Conservation (phyloP, 2,797 vertebrate species). For the Chrysocyon brachyurus region DNA sequence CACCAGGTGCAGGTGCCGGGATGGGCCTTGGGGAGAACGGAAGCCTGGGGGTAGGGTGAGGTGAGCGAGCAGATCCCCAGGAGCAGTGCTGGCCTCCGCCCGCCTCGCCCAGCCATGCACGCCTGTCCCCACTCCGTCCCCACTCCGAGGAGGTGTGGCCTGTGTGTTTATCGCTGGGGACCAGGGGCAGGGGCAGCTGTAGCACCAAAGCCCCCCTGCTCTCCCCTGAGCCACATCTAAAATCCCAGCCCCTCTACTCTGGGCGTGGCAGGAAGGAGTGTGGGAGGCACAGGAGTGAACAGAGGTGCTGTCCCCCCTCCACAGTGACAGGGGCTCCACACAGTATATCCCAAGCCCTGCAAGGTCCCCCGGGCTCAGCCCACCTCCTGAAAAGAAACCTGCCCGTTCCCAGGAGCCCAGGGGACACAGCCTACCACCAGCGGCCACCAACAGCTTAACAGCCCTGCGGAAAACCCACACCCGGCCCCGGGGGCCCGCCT, state of each 20-base stretch:
- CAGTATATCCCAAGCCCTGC: background rate
- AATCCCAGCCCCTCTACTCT: fast-evolving
- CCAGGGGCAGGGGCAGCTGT: too few relatives aligned
- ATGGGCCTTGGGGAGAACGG: background rate
- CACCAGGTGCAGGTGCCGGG: fast-evolving
- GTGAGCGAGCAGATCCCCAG: fast-evolving
- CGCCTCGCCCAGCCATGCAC: background rate
- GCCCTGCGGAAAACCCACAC: fast-evolving
- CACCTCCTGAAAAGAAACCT: background rate
- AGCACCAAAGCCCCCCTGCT: background rate
- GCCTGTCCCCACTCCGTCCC: background rate
- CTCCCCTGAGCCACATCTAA: background rate
- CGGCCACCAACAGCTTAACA: background rate
- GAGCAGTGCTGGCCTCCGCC: background rate
- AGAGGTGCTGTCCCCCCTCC: background rate
- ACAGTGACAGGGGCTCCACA: fast-evolving
- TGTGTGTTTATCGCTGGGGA: too few relatives aligned
- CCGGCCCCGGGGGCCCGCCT: background rate
- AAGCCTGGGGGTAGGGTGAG: background rate
- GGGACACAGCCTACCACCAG: background rate
- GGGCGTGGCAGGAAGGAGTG: fast-evolving
- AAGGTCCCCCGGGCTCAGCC: background rate
- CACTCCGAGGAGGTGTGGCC: background rate
- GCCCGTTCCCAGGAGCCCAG: background rate
- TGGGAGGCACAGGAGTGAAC: fast-evolving